Base-by-base conservation (phyloP, 2,113 vertebrate genomes). In the Scopus umbretta region DNA sequence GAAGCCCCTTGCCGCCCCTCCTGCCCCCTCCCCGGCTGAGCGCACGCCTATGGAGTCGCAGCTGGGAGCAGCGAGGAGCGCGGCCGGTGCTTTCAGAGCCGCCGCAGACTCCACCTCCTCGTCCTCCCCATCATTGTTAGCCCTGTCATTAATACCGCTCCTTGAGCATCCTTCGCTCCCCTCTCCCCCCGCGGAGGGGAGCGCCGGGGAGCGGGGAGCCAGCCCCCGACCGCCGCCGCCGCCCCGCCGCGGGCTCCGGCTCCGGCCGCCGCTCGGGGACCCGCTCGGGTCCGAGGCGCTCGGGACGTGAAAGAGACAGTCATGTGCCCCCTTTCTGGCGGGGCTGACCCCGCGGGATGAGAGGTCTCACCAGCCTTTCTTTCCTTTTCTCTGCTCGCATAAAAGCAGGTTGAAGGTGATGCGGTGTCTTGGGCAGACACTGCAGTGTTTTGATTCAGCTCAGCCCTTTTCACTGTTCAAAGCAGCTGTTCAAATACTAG, bases 401-500 rank as follows among this genome's bases (percentile, higher is more conserved):
- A 96, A 97, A 97, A 96, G 94, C 95, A 97, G 94, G 95, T 95
- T 97, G 97, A 95, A 98, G 98, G 97, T 94, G 97, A 95, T 96
- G 96, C 88, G 79, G 94, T 97, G 96, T 98, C 97, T 98, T 80
- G 62, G 95, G 92, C 93, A 97, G 98, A 96, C 97, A 96, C 96
- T 97, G 97, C 91, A 90, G 96, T 97, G 96, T 98, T 98, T 98
- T 97, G 97, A 98, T 98, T 98, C 97, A 95, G 97, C 97, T 98
- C 97, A 96, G 97, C 97, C 97, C 94, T 95, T 98, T 98, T 96
- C 97, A 96, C 97, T 94, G 97, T 98, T 98, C 97, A 98, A 98
- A 98, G 98, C 98, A 97, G 98, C 97, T 98, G 98, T 98, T 98
- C 98, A 98, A 98, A 98, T 97, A 98, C 94, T 86, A 94, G 97